Conservation (phyloP, 2,888 invertebrate genomes). For the Arctia plantaginis region DNA sequence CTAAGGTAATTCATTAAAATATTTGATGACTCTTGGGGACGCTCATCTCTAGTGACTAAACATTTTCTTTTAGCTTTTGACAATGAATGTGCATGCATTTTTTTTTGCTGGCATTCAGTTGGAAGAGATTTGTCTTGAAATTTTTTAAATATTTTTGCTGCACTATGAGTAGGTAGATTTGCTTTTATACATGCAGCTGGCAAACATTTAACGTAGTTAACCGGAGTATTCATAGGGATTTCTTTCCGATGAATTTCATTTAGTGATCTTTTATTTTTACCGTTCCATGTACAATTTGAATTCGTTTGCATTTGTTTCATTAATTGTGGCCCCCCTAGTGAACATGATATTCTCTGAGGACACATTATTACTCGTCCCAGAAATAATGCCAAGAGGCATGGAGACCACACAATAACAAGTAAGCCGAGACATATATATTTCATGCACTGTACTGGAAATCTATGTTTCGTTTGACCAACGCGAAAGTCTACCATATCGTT, state of each 20-base stretch:
- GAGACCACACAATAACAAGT: constrained; percentile 61
- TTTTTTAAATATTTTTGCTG: neutral
- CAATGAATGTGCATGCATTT: neutral
- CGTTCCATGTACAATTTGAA: neutral
- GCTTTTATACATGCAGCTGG: neutral
- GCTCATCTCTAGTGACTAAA: neutral
- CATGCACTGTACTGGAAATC: constrained; percentile 26
- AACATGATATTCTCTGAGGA: constrained; percentile 48
- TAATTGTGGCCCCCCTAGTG: constrained; percentile 9
- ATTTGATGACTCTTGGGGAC: neutral
- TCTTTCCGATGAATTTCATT: neutral
- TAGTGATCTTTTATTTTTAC: neutral
- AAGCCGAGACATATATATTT: constrained; percentile 54
- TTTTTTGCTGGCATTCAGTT: neutral
- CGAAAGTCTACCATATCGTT: constrained; percentile 12
- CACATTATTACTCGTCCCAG: constrained; percentile 59
- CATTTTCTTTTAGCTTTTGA: neutral
- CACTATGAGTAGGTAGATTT: neutral
- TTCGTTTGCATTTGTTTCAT: neutral
- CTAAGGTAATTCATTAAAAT: constrained; percentile 3
- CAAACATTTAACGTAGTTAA: constrained; percentile 3
- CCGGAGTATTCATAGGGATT: neutral
- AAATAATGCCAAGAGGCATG: constrained; percentile 58
- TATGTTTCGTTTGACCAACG: constrained; percentile 5
- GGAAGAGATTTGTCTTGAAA: neutral